A percentile compares a stretch with the other conserved stretches of the same genome.
Evolutionary conservation across 2,113 vertebrate genomes (phyloP).

Genomic region (Mirounga angustirostris): DNA sequence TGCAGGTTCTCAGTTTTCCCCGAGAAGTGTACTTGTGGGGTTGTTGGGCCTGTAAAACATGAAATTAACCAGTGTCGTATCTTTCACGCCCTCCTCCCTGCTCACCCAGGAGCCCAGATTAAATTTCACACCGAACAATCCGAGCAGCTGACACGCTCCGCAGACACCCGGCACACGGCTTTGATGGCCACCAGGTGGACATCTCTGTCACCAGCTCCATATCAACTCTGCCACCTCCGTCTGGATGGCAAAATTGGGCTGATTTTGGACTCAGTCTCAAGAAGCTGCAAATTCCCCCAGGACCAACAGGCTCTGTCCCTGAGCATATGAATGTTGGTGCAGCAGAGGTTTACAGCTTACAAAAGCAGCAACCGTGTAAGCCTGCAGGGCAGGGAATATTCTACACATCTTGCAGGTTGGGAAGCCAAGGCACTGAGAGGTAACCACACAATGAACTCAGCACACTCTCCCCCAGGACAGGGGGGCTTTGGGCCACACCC

Average conservation of each 20-base stretch:
- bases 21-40: constrained; percentile 64
- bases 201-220: constrained; percentile 41
- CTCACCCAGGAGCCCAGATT: constrained; percentile 74
- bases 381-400: not conserved
- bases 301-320: not conserved
- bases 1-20: constrained; percentile 68
- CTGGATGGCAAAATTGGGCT: constrained; percentile 48
- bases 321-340: not conserved
- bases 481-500: not conserved
- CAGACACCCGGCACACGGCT: not conserved
- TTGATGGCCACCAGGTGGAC: constrained; percentile 41
- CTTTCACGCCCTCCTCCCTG: constrained; percentile 77
- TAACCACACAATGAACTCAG: not conserved
- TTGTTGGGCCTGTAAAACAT: constrained; percentile 82
- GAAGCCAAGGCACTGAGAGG: not conserved
- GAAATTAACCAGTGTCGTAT: constrained; percentile 86
- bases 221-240: not conserved
- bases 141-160: constrained; percentile 53
- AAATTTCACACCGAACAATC: constrained; percentile 84
- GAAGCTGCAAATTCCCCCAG: not conserved
- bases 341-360: not conserved
- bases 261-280: not conserved
- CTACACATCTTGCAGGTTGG: too few relatives aligned
- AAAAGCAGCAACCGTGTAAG: not conserved
- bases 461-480: not conserved